Evolutionary conservation across 2,888 invertebrate species (phyloP).

Genomic region (Eilema griseolum): DNA sequence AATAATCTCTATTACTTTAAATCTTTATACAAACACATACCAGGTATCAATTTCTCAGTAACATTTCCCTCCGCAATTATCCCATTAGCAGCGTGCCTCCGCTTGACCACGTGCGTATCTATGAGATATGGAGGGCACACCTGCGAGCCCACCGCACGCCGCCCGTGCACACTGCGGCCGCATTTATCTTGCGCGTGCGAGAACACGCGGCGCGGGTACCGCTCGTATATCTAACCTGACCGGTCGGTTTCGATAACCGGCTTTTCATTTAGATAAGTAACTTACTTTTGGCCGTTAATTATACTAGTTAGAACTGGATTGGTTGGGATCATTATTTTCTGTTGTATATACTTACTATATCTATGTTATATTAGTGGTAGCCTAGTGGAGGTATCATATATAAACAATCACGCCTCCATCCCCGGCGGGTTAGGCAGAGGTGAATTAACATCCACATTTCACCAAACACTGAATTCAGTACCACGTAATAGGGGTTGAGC

Average conservation of each 20-base stretch:
- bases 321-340: not conserved
- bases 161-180: slow-evolving; percentile 35
- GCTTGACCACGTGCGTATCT: slow-evolving; percentile 44
- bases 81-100: slow-evolving; percentile 27
- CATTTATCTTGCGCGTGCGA: slow-evolving; percentile 65
- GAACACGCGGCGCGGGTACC: slow-evolving; percentile 42
- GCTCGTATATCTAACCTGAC: slow-evolving; percentile 36
- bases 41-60: slow-evolving; percentile 30
- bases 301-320: not conserved
- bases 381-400: not conserved
- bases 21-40: not conserved
- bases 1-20: not conserved
- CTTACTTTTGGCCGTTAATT: not conserved
- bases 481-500: too few relatives aligned
- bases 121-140: slow-evolving; percentile 56
- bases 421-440: too few relatives aligned
- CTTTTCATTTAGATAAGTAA: slow-evolving; percentile 16
- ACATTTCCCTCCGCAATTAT: slow-evolving; percentile 35
- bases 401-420: too few relatives aligned
- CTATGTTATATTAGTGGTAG: not conserved
- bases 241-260: slow-evolving; percentile 26
- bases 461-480: too few relatives aligned
- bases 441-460: too few relatives aligned
- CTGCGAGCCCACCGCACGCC: slow-evolving; percentile 52
- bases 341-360: not conserved